Conservation (phyloP, 2,797 vertebrate species). For the Fundulus diaphanus region DNA sequence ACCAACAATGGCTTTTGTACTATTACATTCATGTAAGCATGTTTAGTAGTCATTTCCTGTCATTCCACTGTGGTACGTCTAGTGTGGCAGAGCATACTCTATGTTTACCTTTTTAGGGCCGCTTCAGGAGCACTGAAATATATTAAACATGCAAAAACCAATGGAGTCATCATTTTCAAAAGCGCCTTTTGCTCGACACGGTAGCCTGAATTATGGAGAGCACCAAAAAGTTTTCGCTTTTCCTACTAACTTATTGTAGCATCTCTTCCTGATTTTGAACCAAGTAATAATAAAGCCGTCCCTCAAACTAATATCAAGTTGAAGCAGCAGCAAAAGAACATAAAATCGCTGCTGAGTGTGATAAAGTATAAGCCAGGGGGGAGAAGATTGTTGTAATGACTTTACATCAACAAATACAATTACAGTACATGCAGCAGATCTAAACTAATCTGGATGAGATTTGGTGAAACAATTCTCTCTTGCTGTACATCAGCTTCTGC, state of each 20-base stretch:
- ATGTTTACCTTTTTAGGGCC: background rate
- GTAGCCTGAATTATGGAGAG: background rate
- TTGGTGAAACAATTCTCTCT: slow-evolving; percentile 24
- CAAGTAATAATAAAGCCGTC: background rate
- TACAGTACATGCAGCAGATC: slow-evolving; percentile 33
- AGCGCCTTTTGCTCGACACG: too few species aligned
- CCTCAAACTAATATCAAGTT: background rate
- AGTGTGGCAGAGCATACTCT: background rate
- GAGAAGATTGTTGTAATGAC: slow-evolving; percentile 39
- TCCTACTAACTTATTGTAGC: background rate
- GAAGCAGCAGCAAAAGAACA: background rate
- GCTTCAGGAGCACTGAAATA: background rate
- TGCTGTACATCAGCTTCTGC: slow-evolving; percentile 12
- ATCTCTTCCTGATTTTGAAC: background rate
- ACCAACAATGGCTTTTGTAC: too few species aligned
- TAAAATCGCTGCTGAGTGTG: background rate
- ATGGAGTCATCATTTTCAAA: background rate
- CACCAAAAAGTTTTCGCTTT: background rate
- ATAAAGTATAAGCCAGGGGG: background rate
- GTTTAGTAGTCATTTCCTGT: too few species aligned
- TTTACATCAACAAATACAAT: slow-evolving; percentile 48
- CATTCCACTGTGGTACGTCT: too few species aligned
- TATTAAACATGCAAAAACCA: background rate
- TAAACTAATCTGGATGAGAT: slow-evolving; percentile 25
- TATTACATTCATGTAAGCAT: too few species aligned